Conservation (phyloP, 2,797 vertebrate species). For the Hippocampus kuda region DNA sequence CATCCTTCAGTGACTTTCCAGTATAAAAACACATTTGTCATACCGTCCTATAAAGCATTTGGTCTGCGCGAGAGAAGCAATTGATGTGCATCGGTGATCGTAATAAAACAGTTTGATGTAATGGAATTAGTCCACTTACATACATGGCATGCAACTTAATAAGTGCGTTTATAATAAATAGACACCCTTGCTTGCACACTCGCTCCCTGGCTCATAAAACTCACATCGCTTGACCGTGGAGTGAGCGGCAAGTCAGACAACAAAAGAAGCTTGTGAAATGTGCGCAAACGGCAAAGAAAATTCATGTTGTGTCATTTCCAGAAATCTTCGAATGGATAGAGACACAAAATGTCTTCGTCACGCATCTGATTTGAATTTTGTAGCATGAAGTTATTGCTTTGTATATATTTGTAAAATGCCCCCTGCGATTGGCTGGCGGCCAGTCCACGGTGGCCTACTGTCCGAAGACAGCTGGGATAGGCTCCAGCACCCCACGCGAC, state of each 20-base stretch:
- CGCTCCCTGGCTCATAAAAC: not conserved
- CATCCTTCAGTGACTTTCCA: not conserved
- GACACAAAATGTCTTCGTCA: not conserved
- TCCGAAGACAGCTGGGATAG: too few relatives aligned
- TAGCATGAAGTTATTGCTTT: not conserved
- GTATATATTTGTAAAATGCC: not conserved
- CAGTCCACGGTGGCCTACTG: too few relatives aligned
- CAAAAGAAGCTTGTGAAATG: not conserved
- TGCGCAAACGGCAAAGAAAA: not conserved
- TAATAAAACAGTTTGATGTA: not conserved
- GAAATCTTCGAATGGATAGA: not conserved
- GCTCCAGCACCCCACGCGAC: too few relatives aligned
- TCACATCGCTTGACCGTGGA: not conserved
- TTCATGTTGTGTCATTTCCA: not conserved
- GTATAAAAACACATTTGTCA: not conserved
- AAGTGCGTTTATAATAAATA: not conserved
- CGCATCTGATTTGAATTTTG: not conserved
- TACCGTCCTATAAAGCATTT: not conserved
- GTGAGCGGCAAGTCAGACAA: not conserved
- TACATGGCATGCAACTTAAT: not conserved
- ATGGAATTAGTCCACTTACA: not conserved
- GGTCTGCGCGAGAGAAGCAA: not conserved
- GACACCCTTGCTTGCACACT: not conserved
- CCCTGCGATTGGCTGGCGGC: too few relatives aligned
- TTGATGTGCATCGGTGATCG: not conserved